A percentile compares a stretch with the other conserved stretches of the same genome.
These are phyloP conservation scores for Stratiomys singularior DNA, from an alignment of 2,888 invertebrate species.

Conservation along the genomic window DNA sequence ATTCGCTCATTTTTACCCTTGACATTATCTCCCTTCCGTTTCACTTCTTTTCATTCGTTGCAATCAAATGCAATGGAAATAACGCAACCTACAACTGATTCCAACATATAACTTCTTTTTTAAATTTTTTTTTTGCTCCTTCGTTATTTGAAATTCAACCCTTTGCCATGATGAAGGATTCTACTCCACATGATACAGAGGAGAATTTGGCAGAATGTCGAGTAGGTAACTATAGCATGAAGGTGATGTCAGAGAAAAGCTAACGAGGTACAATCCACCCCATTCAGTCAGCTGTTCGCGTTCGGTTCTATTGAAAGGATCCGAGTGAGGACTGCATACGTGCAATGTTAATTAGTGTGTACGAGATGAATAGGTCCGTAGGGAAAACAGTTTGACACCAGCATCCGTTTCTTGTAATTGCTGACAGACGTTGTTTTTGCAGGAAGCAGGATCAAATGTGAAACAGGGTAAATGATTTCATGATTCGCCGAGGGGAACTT, in stretches of 20 bases:
- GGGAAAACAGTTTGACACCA: slow-evolving; percentile 21
- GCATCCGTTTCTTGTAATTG: slow-evolving; percentile 12
- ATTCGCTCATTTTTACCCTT: no score
- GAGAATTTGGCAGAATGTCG: not conserved
- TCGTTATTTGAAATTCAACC: not conserved
- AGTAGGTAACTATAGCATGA: not conserved
- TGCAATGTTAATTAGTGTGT: slow-evolving; percentile 25
- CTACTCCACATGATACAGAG: not conserved
- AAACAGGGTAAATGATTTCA: no score
- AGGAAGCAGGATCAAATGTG: not conserved
- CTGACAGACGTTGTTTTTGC: not conserved
- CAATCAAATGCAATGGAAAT: not conserved
- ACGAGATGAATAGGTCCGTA: not conserved
- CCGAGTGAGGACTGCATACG: not conserved
- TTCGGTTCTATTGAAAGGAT: not conserved
- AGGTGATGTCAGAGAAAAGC: not conserved
- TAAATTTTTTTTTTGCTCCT: not conserved
- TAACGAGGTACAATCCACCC: not conserved
- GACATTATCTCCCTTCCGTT: not conserved
- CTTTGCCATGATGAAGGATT: not conserved
- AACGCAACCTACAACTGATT: not conserved
- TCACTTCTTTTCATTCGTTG: no score
- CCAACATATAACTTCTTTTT: not conserved
- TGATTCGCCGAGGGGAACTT: no score
- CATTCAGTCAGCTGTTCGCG: not conserved